Conservation (phyloP, 2,888 invertebrate genomes). For the Heliconius aoede region DNA sequence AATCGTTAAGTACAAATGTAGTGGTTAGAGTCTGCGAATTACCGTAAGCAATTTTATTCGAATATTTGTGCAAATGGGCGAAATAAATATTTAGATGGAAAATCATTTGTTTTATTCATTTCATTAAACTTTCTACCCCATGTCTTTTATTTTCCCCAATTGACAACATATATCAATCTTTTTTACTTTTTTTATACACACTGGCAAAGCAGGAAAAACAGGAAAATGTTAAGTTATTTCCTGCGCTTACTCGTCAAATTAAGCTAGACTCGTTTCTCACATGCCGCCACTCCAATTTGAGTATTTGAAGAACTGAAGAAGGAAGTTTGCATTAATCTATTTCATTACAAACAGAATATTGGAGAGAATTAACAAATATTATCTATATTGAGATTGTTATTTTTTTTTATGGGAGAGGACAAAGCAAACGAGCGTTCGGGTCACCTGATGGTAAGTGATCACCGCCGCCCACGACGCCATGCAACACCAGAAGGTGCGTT, state of each 20-base stretch:
- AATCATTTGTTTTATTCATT: conserved; percentile 52
- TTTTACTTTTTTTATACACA: too few relatives aligned
- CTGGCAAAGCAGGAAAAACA: not conserved
- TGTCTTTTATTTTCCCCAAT: not conserved
- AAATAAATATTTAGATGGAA: conserved; percentile 78
- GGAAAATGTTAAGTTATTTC: too few relatives aligned
- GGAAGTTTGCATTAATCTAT: too few relatives aligned
- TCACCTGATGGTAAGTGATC: too few relatives aligned
- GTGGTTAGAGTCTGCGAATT: conserved; percentile 57
- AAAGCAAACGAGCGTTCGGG: too few relatives aligned
- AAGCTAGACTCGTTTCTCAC: not conserved
- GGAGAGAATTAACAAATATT: not conserved
- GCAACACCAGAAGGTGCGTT: too few relatives aligned
- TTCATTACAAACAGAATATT: too few relatives aligned
- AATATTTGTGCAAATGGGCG: conserved; percentile 66
- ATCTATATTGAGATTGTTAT: too few relatives aligned
- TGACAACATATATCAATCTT: not conserved
- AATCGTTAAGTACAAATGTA: conserved; percentile 78
- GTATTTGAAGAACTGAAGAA: too few relatives aligned
- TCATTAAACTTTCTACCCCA: not conserved
- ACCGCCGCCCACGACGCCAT: too few relatives aligned
- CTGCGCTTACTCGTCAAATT: not conserved
- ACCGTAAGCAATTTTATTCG: conserved; percentile 63
- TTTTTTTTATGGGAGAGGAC: too few relatives aligned
- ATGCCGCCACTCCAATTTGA: not conserved